Evolutionary conservation across 2,888 invertebrate species (phyloP).

Genomic region (Hyalella azteca): DNA sequence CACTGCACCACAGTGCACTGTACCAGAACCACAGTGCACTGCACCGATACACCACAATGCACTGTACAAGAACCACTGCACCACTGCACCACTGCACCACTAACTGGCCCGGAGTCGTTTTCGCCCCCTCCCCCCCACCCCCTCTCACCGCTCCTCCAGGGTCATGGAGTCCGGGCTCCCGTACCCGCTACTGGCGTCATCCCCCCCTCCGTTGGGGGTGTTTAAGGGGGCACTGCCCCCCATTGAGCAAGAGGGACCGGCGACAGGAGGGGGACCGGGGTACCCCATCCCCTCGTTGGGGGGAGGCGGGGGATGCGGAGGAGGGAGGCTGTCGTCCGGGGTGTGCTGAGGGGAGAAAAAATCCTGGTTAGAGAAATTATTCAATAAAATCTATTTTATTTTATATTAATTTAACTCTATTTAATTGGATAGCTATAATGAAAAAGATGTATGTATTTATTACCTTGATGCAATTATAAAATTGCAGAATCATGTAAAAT

Average conservation of each 20-base stretch:
- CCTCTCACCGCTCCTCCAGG: conserved; percentile 63
- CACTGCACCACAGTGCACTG: not conserved
- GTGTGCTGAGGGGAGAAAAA: conserved; percentile 48
- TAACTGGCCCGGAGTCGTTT: conserved; percentile 39
- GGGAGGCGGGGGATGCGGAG: conserved; percentile 34
- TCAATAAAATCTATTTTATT: too few species aligned
- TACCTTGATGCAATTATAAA: too few species aligned
- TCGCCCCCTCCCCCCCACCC: conserved; percentile 58
- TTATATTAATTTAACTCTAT: too few species aligned
- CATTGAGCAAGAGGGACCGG: conserved; percentile 35
- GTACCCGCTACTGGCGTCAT: conserved; percentile 80
- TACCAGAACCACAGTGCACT: not conserved
- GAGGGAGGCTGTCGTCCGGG: conserved; percentile 50
- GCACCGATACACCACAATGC: not conserved
- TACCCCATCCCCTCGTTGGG: not conserved
- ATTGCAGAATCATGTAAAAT: too few species aligned
- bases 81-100: not conserved
- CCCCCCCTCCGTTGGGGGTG: conserved; percentile 61
- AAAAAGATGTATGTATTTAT: too few species aligned
- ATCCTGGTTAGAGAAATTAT: conserved; percentile 21
- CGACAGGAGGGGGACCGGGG: conserved; percentile 20
- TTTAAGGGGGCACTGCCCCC: not conserved
- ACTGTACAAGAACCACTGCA: not conserved
- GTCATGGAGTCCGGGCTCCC: conserved; percentile 78
- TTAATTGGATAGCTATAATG: too few species aligned